A percentile compares a stretch with the other conserved stretches of the same genome.
phyloP scores from a whole-genome alignment of 2,113 vertebrate species.

The Chascanopsetta lugubris region DNA sequence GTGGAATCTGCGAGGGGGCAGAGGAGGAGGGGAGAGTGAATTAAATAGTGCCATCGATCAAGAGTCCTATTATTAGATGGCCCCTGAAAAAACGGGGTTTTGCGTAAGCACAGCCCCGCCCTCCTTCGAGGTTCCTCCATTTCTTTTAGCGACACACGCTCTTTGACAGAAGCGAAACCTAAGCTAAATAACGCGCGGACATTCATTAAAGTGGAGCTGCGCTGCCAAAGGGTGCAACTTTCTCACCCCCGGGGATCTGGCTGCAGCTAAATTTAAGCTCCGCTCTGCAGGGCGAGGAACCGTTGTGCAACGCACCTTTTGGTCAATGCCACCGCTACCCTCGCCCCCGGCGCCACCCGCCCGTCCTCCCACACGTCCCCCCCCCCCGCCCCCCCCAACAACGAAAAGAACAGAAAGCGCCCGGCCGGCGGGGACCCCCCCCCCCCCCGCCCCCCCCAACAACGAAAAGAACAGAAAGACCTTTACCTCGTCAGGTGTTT shows the following conservation, averaged over 20 bases:
- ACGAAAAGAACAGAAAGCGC: background rate
- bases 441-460: background rate
- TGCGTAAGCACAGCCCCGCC: conserved; percentile 42
- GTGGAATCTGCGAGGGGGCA: conserved; percentile 87
- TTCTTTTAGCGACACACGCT: conserved; percentile 26
- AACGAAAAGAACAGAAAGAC: background rate
- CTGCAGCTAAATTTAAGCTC: conserved; percentile 59
- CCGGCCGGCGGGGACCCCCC: too few relatives aligned
- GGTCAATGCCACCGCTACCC: conserved; percentile 40
- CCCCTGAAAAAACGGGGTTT: conserved; percentile 22
- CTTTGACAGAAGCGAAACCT: conserved; percentile 51
- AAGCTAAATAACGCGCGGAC: conserved; percentile 60
- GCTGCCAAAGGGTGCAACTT: conserved; percentile 52
- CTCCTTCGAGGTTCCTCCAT: conserved; percentile 26
- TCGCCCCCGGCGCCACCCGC: background rate
- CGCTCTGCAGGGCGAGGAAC: conserved; percentile 32
- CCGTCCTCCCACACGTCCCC: conserved; percentile 3
- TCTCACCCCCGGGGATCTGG: conserved; percentile 41
- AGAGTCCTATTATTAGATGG: conserved; percentile 58
- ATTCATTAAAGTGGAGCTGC: conserved; percentile 67
- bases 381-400: background rate
- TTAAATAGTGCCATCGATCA: conserved; percentile 58
- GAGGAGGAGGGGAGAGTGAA: conserved; percentile 20
- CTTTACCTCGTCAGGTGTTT: conserved; percentile 96
- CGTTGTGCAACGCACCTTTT: conserved; percentile 8